These are phyloP conservation scores for Notiomystis cincta DNA, from an alignment of 2,113 vertebrate species.

Conservation along the genomic window DNA sequence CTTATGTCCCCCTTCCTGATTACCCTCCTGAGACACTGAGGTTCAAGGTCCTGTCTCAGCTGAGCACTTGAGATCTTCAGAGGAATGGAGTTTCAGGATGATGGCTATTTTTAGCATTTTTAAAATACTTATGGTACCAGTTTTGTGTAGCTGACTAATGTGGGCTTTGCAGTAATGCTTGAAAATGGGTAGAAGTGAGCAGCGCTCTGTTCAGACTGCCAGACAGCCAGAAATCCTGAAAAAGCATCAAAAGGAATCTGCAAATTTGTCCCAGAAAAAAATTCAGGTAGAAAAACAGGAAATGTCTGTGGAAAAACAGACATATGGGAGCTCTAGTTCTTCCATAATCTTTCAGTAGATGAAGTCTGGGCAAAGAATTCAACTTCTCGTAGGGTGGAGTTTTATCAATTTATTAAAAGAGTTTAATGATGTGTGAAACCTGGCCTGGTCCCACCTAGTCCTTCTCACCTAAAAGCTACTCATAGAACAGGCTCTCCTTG, in stretches of 20 bases:
- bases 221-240: background rate
- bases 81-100: background rate
- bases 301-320: conserved; percentile 39
- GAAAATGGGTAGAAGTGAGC: background rate
- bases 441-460: background rate
- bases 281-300: background rate
- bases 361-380: background rate
- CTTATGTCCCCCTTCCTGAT: background rate
- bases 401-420: conserved; percentile 42
- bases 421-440: conserved; percentile 43
- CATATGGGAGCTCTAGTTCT: conserved; percentile 6
- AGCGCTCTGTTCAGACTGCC: background rate
- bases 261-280: background rate
- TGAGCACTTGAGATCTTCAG: background rate
- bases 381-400: background rate
- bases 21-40: background rate
- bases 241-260: conserved; percentile 7
- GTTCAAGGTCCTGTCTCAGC: background rate
- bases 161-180: background rate
- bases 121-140: background rate
- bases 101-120: background rate
- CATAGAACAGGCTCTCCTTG: background rate
- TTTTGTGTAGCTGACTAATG: background rate
- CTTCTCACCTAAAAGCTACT: background rate
- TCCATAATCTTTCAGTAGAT: background rate